Evolutionary conservation across 2,113 vertebrate species (phyloP).

Genomic region (Danionella cerebrum): DNA sequence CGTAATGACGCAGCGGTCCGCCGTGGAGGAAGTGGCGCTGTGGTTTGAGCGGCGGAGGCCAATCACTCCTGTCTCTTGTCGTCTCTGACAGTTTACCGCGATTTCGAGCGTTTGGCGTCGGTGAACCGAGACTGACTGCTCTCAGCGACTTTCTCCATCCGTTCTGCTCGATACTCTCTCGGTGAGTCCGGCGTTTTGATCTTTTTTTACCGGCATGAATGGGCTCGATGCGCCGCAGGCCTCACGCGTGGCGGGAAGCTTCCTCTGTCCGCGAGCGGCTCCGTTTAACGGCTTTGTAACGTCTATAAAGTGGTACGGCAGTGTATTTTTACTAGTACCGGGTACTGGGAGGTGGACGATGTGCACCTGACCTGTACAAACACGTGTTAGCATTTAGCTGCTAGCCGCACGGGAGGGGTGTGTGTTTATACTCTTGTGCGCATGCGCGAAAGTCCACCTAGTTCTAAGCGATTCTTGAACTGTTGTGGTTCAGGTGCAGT

Average conservation of each 20-base stretch:
- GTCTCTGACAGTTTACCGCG: neutral
- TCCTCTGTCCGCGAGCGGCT: neutral
- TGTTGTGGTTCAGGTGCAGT: too few relatives aligned
- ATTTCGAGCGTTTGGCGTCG: neutral
- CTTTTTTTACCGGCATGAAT: neutral
- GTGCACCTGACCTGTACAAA: neutral
- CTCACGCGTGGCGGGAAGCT: constrained; percentile 1
- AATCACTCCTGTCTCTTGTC: constrained; percentile 61
- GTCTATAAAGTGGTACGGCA: neutral
- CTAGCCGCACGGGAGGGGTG: too few relatives aligned
- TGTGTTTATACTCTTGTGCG: too few relatives aligned
- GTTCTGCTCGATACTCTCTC: neutral
- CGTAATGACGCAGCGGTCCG: constrained; percentile 31
- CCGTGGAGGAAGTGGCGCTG: constrained; percentile 48
- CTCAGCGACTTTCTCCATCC: neutral
- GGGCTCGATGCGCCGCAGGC: neutral
- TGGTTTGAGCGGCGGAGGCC: constrained; percentile 62
- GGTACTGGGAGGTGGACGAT: too few relatives aligned
- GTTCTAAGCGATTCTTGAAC: too few relatives aligned
- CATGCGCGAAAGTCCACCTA: too few relatives aligned
- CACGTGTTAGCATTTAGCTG: neutral
- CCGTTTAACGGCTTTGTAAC: neutral
- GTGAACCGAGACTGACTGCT: neutral
- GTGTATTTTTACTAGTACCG: too few relatives aligned
- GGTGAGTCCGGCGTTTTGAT: neutral